Evolutionary conservation across 1,140 invertebrate genomes (phyloP).

Genomic region (Elymnias hypermnestra): DNA sequence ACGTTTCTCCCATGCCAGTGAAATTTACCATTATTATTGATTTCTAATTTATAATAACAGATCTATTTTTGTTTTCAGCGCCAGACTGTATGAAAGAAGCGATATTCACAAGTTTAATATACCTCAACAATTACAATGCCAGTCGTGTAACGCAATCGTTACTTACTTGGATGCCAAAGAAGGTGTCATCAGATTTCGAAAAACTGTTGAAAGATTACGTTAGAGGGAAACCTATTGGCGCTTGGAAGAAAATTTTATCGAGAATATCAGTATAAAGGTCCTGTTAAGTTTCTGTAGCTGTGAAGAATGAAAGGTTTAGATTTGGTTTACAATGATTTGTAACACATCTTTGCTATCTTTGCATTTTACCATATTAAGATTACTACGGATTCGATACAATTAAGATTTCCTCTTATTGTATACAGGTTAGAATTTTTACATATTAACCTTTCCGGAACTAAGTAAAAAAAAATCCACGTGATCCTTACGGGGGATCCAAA

Average conservation of each 20-base stretch:
- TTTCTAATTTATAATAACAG: background rate
- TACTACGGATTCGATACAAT: too few species aligned
- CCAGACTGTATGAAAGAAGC: slow-evolving; percentile 52
- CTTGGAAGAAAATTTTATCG: slow-evolving; percentile 43
- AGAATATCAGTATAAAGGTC: slow-evolving; percentile 19
- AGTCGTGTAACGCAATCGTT: slow-evolving; percentile 35
- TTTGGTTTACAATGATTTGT: too few species aligned
- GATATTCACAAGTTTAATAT: slow-evolving; percentile 54
- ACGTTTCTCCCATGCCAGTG: too few species aligned
- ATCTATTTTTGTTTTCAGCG: slow-evolving; percentile 41
- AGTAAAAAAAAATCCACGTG: too few species aligned
- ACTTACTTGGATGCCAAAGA: slow-evolving; percentile 42
- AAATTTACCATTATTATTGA: too few species aligned
- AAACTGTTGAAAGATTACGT: slow-evolving; percentile 43
- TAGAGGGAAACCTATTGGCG: slow-evolving; percentile 38
- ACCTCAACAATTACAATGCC: slow-evolving; percentile 51
- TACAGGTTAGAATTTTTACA: too few species aligned
- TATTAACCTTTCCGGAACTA: too few species aligned
- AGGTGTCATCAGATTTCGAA: slow-evolving; percentile 42
- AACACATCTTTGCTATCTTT: background rate
- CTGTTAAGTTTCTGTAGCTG: background rate
- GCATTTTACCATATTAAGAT: too few species aligned
- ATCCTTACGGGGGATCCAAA: too few species aligned
- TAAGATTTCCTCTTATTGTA: too few species aligned
- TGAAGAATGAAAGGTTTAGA: too few species aligned